Evolutionary conservation across 92 coral and sea anemone genomes (phyloP).

Genomic region (Palythoa heliodiscus): DNA sequence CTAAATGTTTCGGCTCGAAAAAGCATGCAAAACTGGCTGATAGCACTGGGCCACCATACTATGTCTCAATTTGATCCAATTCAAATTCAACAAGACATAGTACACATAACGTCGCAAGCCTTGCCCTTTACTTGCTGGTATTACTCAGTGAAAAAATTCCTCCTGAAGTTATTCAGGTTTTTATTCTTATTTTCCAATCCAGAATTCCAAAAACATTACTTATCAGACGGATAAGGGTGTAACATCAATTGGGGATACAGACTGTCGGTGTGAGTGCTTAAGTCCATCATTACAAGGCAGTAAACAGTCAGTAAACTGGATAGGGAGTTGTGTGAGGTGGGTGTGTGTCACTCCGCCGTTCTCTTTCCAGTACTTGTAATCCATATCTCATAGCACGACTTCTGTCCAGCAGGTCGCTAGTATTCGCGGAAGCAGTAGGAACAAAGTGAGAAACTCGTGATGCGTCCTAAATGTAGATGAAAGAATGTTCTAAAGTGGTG

Average conservation of each 20-base stretch:
- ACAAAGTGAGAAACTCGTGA: slow-evolving; percentile 34
- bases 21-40: too few relatives aligned
- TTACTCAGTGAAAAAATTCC: too few relatives aligned
- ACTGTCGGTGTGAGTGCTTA: not conserved
- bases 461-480: slow-evolving; percentile 13
- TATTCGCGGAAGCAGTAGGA: slow-evolving; percentile 44
- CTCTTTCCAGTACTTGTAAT: slow-evolving; percentile 74
- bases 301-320: slow-evolving; percentile 11
- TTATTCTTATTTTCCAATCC: not conserved
- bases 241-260: not conserved
- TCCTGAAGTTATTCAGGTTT: not conserved
- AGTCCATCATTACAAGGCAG: not conserved
- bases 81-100: too few relatives aligned
- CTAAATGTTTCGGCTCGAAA: too few relatives aligned
- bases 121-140: too few relatives aligned
- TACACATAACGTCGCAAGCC: too few relatives aligned
- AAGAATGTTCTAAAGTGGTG: too few relatives aligned
- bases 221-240: not conserved
- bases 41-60: too few relatives aligned
- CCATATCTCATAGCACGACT: slow-evolving; percentile 76
- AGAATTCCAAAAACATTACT: not conserved
- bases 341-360: slow-evolving; percentile 51
- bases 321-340: slow-evolving; percentile 73
- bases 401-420: slow-evolving; percentile 72
- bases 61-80: too few relatives aligned